Conservation (phyloP, 2,113 vertebrate genomes). For the Pseudonaja textilis region DNA sequence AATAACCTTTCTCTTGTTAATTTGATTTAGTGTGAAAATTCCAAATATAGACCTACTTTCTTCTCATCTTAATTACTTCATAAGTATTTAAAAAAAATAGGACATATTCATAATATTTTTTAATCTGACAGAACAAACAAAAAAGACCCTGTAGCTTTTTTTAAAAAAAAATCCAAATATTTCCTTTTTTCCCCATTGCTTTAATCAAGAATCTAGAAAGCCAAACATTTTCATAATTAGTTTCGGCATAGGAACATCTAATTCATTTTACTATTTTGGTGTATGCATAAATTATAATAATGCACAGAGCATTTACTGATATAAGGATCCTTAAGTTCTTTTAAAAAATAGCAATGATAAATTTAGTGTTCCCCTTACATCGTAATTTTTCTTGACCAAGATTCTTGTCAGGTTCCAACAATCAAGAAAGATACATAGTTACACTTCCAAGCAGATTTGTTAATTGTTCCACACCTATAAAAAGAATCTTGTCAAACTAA, state of each 20-base stretch:
- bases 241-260: neutral
- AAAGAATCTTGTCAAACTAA: neutral
- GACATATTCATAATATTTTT: neutral
- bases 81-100: neutral
- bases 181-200: neutral
- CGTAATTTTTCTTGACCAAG: neutral
- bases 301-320: neutral
- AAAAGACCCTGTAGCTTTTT: neutral
- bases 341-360: neutral
- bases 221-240: neutral
- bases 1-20: neutral
- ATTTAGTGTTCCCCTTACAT: no score
- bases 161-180: neutral
- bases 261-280: neutral
- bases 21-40: neutral
- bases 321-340: neutral
- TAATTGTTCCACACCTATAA: neutral
- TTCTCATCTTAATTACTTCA: neutral
- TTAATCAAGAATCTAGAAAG: neutral
- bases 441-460: neutral
- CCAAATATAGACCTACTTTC: neutral
- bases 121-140: neutral
- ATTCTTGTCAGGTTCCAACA: neutral
- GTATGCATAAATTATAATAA: neutral
- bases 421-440: neutral